Evolutionary conservation across 2,113 vertebrate genomes (phyloP).

Genomic region (Anarhynchus alexandrinus): DNA sequence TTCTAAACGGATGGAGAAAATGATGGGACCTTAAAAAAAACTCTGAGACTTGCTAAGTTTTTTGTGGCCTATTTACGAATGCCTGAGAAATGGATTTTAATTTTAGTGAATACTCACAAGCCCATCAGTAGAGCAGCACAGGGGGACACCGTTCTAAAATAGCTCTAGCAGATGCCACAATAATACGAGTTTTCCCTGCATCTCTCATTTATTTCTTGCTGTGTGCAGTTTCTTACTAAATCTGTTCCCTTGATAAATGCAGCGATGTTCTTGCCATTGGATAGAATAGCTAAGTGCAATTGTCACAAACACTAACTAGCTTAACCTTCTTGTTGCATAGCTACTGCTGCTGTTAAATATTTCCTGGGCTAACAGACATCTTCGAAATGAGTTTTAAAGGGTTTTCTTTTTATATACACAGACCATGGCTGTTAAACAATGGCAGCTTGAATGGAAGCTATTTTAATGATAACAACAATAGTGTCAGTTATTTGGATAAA

Average conservation of each 20-base stretch:
- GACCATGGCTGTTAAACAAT: not conserved
- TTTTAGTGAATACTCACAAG: conserved; percentile 17
- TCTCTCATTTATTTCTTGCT: conserved; percentile 48
- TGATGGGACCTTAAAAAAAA: not conserved
- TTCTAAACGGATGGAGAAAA: not conserved
- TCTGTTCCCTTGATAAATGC: conserved; percentile 28
- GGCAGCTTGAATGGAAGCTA: not conserved
- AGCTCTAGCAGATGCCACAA: conserved; percentile 51
- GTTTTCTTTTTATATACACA: not conserved
- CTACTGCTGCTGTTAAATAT: conserved; percentile 31
- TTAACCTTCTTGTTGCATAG: conserved; percentile 17
- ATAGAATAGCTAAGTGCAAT: not conserved
- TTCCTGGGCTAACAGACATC: not conserved
- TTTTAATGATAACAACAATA: not conserved
- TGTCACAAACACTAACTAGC: not conserved
- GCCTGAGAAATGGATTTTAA: conserved; percentile 36
- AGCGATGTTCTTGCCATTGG: not conserved
- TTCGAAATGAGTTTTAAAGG: conserved; percentile 20
- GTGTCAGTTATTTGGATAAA: not conserved
- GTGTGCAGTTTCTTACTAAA: conserved; percentile 14
- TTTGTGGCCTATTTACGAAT: conserved; percentile 10
- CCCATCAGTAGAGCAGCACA: conserved; percentile 31
- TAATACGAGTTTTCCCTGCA: not conserved
- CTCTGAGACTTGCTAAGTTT: not conserved
- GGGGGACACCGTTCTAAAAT: conserved; percentile 47